Evolutionary conservation across 2,888 invertebrate species (phyloP).

Genomic region (Dendrolimus pini): DNA sequence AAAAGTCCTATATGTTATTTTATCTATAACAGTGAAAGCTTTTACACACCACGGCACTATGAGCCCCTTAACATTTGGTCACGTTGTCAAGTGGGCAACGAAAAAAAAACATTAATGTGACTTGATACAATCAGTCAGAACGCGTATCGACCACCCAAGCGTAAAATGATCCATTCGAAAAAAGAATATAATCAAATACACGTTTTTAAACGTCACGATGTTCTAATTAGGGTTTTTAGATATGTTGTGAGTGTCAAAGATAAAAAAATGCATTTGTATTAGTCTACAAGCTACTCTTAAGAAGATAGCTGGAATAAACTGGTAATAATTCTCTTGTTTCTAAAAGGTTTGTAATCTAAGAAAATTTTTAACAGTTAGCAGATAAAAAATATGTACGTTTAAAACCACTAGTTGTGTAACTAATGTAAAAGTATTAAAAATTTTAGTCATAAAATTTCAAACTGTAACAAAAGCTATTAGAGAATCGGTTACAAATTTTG

Average conservation of each 20-base stretch:
- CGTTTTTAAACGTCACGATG: conserved; percentile 34
- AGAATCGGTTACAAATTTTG: conserved; percentile 18
- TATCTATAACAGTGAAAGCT: not conserved
- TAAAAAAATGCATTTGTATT: too few species aligned
- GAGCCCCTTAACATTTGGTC: conserved; percentile 37
- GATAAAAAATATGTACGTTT: too few species aligned
- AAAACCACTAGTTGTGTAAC: too few species aligned
- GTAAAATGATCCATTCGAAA: conserved; percentile 21
- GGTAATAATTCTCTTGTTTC: too few species aligned
- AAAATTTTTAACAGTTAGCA: too few species aligned
- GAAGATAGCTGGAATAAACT: too few species aligned
- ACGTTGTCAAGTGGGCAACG: conserved; percentile 30
- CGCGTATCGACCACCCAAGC: conserved; percentile 48
- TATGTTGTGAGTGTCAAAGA: conserved; percentile 6
- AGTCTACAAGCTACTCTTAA: too few species aligned
- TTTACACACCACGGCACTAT: conserved; percentile 16
- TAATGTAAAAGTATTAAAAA: too few species aligned
- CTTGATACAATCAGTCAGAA: conserved; percentile 42
- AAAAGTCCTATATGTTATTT: not conserved
- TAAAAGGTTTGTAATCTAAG: too few species aligned
- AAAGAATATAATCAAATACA: conserved; percentile 35
- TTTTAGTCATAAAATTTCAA: not conserved
- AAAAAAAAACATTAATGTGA: conserved; percentile 40
- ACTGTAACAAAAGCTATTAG: conserved; percentile 2
- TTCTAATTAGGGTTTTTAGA: conserved; percentile 35